phyloP scores from a whole-genome alignment of 35 echinoderm and acorn worm genomes.

The Acanthaster planci region DNA sequence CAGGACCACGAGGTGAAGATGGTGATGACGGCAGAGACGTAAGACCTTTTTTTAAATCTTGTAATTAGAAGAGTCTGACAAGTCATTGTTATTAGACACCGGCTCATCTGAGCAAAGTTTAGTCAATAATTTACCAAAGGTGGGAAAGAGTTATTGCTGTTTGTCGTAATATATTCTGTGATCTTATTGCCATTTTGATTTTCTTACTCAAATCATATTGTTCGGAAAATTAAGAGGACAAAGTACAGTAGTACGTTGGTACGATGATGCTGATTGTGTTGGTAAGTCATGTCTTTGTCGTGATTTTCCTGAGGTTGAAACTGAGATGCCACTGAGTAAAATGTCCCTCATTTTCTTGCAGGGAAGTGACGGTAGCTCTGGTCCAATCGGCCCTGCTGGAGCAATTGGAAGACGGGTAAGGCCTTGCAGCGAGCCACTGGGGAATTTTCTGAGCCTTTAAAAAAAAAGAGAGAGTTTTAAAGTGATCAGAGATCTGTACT shows the following conservation, averaged over 20 bases:
- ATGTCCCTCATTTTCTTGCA: neutral
- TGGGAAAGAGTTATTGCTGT: too few relatives aligned
- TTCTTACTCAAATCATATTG: neutral
- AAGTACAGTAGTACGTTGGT: too few relatives aligned
- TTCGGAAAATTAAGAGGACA: neutral
- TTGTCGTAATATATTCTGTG: too few relatives aligned
- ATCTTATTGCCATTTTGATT: neutral
- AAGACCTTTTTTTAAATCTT: neutral
- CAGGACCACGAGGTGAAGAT: neutral
- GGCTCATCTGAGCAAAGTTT: too few relatives aligned
- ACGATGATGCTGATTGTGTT: too few relatives aligned
- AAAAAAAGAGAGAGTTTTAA: neutral
- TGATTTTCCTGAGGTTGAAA: too few relatives aligned
- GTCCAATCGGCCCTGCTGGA: neutral
- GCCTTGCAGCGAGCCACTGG: neutral
- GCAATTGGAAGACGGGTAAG: neutral
- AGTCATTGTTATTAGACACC: neutral
- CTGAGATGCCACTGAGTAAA: too few relatives aligned
- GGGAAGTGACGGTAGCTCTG: slow-evolving; percentile 12
- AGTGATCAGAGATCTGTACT: neutral
- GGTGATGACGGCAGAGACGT: slow-evolving; percentile 16
- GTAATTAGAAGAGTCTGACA: neutral
- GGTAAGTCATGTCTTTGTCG: too few relatives aligned
- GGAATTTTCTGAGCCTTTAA: neutral
- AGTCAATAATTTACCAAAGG: too few relatives aligned